These are phyloP conservation scores for Podarcis lilfordi DNA, from an alignment of 2,797 vertebrate genomes.

Conservation along the genomic window DNA sequence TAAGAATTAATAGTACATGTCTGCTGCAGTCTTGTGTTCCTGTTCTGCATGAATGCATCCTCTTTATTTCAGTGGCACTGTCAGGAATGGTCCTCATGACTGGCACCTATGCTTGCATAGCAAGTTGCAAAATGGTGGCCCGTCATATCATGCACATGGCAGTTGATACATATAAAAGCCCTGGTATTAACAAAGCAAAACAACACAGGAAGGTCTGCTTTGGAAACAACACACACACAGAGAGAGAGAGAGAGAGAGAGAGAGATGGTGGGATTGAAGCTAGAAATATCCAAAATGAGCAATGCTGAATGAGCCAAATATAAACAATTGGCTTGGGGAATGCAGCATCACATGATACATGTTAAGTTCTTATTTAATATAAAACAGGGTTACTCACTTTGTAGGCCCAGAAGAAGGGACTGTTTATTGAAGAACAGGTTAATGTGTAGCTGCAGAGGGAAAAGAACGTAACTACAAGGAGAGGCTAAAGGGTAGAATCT, in stretches of 20 bases:
- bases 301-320: slow-evolving; percentile 7
- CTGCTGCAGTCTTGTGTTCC: neutral
- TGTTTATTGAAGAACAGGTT: no score
- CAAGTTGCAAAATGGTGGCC: neutral
- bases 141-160: neutral
- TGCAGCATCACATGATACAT: neutral
- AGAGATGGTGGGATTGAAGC: neutral
- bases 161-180: neutral
- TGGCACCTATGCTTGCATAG: neutral
- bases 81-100: no score
- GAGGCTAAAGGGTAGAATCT: no score
- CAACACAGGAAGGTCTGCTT: neutral
- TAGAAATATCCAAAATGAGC: neutral
- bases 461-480: no score
- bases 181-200: neutral
- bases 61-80: neutral
- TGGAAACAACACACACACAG: neutral
- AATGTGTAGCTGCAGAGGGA: no score
- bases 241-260: no score
- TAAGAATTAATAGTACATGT: neutral
- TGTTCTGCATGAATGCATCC: neutral
- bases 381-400: no score
- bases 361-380: no score
- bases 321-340: slow-evolving; percentile 1
- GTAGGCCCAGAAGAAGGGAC: no score